phyloP scores from a whole-genome alignment of 2,888 invertebrate species.

The Polydesmus complanatus region DNA sequence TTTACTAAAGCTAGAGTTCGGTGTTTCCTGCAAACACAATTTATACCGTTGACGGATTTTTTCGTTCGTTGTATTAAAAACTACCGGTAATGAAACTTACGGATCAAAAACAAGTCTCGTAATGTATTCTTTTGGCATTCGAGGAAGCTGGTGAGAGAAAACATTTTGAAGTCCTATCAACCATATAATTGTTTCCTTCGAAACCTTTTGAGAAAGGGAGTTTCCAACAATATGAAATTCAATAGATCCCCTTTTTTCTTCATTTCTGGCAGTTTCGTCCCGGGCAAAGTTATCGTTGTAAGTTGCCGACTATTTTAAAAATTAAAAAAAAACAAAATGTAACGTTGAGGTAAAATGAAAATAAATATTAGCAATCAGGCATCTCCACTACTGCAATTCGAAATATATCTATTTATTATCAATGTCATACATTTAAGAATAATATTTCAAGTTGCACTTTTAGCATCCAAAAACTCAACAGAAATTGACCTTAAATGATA shows the following conservation, averaged over 20 bases:
- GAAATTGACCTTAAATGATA: not conserved
- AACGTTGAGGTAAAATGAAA: too few relatives aligned
- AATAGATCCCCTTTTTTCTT: conserved; percentile 76
- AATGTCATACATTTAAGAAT: too few relatives aligned
- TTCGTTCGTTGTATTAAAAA: not conserved
- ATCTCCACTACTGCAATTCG: too few relatives aligned
- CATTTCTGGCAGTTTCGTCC: conserved; percentile 79
- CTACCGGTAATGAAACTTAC: not conserved
- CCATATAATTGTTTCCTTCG: conserved; percentile 86
- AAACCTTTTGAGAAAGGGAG: conserved; percentile 68
- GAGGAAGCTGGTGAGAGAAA: conserved; percentile 85
- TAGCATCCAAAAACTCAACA: not conserved
- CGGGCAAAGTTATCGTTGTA: conserved; percentile 73
- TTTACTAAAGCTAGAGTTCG: conserved; percentile 82
- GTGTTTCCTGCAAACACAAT: conserved; percentile 54
- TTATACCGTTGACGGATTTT: too few relatives aligned
- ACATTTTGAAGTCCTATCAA: conserved; percentile 83
- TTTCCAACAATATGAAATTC: conserved; percentile 91
- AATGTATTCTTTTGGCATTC: conserved; percentile 81
- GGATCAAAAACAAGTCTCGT: conserved; percentile 36
- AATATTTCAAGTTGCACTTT: too few relatives aligned
- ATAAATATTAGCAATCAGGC: too few relatives aligned
- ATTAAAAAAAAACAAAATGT: conserved; percentile 1
- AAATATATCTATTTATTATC: too few relatives aligned
- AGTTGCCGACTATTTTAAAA: conserved; percentile 35